phyloP scores from a whole-genome alignment of 2,113 vertebrate species.

The Gambusia affinis region DNA sequence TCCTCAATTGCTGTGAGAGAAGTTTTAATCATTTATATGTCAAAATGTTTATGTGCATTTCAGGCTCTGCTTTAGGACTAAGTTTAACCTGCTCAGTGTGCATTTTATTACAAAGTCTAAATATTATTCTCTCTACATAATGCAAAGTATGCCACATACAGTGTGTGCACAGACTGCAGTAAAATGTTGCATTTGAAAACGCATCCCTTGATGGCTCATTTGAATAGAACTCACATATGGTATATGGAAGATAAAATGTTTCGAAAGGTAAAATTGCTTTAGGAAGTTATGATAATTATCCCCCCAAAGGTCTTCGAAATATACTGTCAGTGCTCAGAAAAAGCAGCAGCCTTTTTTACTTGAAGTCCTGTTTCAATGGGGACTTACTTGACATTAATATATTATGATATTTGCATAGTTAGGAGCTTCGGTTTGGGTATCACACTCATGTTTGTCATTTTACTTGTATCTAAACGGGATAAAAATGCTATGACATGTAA shows the following conservation, averaged over 20 bases:
- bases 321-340: conserved; percentile 11
- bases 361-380: conserved; percentile 5
- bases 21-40: conserved; percentile 27
- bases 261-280: conserved; percentile 19
- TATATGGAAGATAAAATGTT: conserved; percentile 16
- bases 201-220: conserved; percentile 24
- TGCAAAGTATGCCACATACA: conserved; percentile 15
- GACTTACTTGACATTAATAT: neutral
- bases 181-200: conserved; percentile 35
- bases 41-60: conserved; percentile 22
- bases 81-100: conserved; percentile 3
- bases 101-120: conserved; percentile 18
- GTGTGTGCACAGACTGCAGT: conserved; percentile 12
- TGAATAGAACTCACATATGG: conserved; percentile 11
- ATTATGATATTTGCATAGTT: neutral
- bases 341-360: neutral
- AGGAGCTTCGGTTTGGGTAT: neutral
- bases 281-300: conserved; percentile 30
- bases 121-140: conserved; percentile 3
- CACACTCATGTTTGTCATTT: neutral
- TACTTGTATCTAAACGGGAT: neutral
- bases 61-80: conserved; percentile 14
- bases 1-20: conserved; percentile 25
- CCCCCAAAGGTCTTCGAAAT: conserved; percentile 4
- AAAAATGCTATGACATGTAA: neutral